Conservation (phyloP, 2,888 invertebrate species). For the Agrotis clavis region DNA sequence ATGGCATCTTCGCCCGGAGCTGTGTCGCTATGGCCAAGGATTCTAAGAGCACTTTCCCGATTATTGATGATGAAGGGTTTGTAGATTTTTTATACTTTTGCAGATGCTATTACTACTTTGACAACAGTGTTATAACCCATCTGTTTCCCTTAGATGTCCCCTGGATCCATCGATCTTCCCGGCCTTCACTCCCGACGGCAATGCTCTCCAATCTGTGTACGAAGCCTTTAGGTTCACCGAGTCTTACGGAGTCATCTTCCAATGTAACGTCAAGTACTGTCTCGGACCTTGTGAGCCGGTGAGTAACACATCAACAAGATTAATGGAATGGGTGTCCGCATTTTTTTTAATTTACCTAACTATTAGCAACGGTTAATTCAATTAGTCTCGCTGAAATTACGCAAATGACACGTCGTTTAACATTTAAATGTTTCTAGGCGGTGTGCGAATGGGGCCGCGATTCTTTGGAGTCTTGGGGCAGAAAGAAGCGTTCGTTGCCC, state of each 20-base stretch:
- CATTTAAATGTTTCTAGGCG: conserved; percentile 91
- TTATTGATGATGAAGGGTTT: conserved; percentile 98
- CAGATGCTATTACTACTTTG: not conserved
- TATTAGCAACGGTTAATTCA: conserved; percentile 62
- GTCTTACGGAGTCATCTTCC: conserved; percentile 99
- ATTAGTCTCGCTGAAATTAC: conserved; percentile 60
- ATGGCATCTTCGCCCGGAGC: conserved; percentile 98
- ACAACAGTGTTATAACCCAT: not conserved
- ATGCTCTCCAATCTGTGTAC: conserved; percentile 97
- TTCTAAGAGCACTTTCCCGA: conserved; percentile 98
- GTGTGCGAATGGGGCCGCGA: conserved; percentile 98
- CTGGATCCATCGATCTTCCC: conserved; percentile 98
- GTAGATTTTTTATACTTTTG: conserved; percentile 60
- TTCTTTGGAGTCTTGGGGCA: conserved; percentile 97
- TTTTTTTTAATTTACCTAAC: conserved; percentile 32
- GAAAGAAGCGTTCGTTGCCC: conserved; percentile 94
- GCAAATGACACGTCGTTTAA: conserved; percentile 60
- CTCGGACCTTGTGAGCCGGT: conserved; percentile 98
- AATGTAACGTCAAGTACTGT: conserved; percentile 99
- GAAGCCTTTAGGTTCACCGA: conserved; percentile 99
- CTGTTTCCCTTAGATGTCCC: conserved; percentile 93
- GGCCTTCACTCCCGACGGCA: conserved; percentile 97
- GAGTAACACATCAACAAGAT: conserved; percentile 78
- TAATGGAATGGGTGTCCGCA: conserved; percentile 36
- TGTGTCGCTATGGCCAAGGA: conserved; percentile 99